phyloP scores from a whole-genome alignment of 1,140 invertebrate genomes.

The Lasioglossum baleicum region DNA sequence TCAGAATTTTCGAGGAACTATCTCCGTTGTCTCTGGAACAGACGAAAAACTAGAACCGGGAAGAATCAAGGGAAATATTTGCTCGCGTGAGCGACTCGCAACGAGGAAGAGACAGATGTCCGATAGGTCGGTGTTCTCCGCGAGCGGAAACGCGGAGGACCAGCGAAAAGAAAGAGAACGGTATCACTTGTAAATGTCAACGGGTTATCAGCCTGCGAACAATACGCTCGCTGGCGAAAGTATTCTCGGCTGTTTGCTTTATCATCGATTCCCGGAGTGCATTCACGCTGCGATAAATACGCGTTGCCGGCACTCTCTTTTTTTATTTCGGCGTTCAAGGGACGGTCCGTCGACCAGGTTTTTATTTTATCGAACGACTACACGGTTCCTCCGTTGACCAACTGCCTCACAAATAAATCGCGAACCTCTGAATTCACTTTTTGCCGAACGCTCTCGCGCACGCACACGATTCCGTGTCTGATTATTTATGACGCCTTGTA shows the following conservation, averaged over 20 bases:
- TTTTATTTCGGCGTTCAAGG: slow-evolving; percentile 21
- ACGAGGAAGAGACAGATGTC: background rate
- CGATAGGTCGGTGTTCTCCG: background rate
- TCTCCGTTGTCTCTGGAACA: no score
- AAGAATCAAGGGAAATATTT: no score
- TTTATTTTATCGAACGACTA: slow-evolving; percentile 14
- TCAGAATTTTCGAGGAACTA: no score
- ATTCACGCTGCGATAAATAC: slow-evolving; percentile 29
- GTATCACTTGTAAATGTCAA: slow-evolving; percentile 8
- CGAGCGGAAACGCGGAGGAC: background rate
- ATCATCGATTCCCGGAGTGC: slow-evolving; percentile 19
- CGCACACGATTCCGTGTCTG: background rate
- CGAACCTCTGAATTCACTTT: background rate
- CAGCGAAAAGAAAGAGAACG: background rate
- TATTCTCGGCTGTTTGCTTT: slow-evolving; percentile 7
- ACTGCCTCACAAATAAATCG: slow-evolving; percentile 16
- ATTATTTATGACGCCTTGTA: no score
- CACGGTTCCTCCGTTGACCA: background rate
- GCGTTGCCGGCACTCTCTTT: background rate
- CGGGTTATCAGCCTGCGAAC: slow-evolving; percentile 11
- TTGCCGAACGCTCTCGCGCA: background rate
- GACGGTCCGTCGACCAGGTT: slow-evolving; percentile 7
- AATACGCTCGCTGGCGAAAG: background rate
- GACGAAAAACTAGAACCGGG: no score
- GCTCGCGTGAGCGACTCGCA: no score